phyloP scores from a whole-genome alignment of 2,797 vertebrate species.

The Allochrocebus solatus region DNA sequence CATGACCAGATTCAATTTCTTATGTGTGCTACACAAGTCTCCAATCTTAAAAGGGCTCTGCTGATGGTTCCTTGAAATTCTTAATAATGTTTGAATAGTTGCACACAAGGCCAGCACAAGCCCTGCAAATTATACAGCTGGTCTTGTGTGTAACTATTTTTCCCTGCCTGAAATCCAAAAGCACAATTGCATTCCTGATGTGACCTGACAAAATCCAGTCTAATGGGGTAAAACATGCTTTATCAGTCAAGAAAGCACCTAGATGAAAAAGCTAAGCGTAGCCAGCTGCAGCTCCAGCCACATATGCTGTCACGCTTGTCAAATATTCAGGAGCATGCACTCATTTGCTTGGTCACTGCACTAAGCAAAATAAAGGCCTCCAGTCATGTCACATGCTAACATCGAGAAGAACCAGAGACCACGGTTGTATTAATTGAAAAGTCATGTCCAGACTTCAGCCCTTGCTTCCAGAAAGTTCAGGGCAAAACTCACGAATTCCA shows the following conservation, averaged over 20 bases:
- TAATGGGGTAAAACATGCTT: neutral
- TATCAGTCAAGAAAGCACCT: neutral
- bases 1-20: neutral
- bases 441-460: neutral
- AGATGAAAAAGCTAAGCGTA: neutral
- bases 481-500: constrained; percentile 48
- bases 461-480: constrained; percentile 29
- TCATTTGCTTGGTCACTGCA: neutral
- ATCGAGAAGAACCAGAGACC: neutral
- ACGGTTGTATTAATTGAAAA: constrained; percentile 54
- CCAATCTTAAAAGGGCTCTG: neutral
- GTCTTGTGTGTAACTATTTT: neutral
- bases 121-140: neutral
- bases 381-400: neutral
- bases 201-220: neutral
- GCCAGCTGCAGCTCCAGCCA: neutral
- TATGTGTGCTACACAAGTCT: rapidly evolving
- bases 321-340: neutral
- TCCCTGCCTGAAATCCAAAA: neutral
- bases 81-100: neutral
- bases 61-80: neutral
- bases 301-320: neutral
- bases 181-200: neutral
- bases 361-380: constrained; percentile 22
- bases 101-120: neutral